Conservation (phyloP, 2,888 invertebrate species). For the Celastrina argiolus region DNA sequence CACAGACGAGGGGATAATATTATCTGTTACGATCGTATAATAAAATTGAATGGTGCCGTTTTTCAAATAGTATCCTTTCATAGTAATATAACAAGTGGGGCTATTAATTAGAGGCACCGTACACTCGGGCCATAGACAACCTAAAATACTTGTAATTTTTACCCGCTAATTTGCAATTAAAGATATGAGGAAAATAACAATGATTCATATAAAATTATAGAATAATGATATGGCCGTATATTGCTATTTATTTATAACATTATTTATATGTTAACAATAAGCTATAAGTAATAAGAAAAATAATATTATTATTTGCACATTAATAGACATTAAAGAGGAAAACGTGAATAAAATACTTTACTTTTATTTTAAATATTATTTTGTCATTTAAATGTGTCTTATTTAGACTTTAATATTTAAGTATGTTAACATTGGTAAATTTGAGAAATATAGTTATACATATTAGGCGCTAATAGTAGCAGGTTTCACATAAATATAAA, state of each 20-base stretch:
- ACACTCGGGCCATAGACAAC: background rate
- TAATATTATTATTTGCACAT: background rate
- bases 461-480: background rate
- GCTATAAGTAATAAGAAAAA: background rate
- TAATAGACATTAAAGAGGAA: slow-evolving; percentile 9
- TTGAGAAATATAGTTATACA: background rate
- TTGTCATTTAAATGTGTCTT: background rate
- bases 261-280: background rate
- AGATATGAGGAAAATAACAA: background rate
- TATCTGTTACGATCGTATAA: too few species aligned
- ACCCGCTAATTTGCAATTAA: background rate
- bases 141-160: background rate
- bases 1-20: too few species aligned
- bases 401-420: background rate
- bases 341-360: background rate
- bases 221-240: background rate
- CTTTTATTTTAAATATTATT: background rate
- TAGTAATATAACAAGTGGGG: too few species aligned
- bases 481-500: background rate
- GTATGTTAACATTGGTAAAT: slow-evolving; percentile 1
- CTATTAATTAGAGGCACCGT: too few species aligned
- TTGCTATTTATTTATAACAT: background rate
- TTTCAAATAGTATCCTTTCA: too few species aligned
- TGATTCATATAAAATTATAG: background rate
- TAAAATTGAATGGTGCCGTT: too few species aligned